A percentile compares a stretch with the other conserved stretches of the same genome.
Evolutionary conservation across 2,888 invertebrate genomes (phyloP).

Genomic region (Stenotaenia linearis): DNA sequence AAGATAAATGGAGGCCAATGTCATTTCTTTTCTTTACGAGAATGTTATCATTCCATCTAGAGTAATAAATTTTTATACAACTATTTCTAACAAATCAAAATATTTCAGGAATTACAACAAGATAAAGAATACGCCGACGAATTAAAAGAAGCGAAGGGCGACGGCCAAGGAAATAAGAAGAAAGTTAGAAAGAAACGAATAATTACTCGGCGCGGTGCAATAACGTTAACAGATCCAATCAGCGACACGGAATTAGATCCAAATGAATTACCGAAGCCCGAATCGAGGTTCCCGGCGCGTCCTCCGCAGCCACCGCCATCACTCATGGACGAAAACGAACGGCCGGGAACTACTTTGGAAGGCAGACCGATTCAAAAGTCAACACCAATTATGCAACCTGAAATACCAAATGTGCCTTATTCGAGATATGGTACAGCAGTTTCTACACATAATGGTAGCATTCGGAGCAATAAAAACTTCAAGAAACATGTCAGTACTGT

Average conservation of each 20-base stretch:
- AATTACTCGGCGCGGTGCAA: constrained; percentile 29
- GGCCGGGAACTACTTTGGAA: background rate
- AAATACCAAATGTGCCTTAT: background rate
- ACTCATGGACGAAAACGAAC: background rate
- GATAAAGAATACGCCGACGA: background rate
- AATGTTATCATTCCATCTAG: no score
- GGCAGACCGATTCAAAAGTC: background rate
- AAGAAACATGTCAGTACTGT: background rate
- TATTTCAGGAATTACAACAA: constrained; percentile 27
- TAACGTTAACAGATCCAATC: constrained; percentile 17
- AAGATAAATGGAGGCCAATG: no score
- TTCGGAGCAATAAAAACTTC: background rate
- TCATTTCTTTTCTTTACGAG: no score
- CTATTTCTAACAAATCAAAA: no score
- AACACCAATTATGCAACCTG: background rate
- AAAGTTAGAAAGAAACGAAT: constrained; percentile 29
- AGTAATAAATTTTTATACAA: no score
- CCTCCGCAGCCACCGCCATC: background rate
- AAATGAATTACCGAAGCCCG: background rate
- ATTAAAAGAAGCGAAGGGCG: background rate
- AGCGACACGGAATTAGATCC: constrained; percentile 21
- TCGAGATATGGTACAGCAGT: background rate
- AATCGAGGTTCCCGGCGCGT: background rate
- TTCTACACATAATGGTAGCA: background rate
- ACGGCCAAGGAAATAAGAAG: background rate